These are phyloP conservation scores for Lucinisca nassula DNA, from an alignment of 2,888 invertebrate genomes.

Conservation along the genomic window DNA sequence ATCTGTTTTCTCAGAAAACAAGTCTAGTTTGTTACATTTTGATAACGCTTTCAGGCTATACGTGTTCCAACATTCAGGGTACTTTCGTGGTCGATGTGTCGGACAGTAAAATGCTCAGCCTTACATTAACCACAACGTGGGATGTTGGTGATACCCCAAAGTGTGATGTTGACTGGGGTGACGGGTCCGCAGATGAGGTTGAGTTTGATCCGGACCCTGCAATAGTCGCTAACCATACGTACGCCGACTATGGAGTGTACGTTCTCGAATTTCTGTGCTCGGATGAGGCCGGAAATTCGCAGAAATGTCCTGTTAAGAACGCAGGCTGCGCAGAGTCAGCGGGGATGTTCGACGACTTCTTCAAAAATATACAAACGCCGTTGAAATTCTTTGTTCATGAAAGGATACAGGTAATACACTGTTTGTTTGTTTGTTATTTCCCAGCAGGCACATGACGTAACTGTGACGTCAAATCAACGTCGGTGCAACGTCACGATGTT, in stretches of 20 bases:
- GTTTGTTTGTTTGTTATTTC: too few relatives aligned
- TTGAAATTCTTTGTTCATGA: slow-evolving; percentile 35
- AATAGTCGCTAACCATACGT: neutral
- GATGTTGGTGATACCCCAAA: slow-evolving; percentile 15
- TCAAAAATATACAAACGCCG: neutral
- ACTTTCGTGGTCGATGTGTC: neutral
- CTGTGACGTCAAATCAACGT: too few relatives aligned
- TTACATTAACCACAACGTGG: neutral
- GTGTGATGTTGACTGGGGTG: slow-evolving; percentile 42
- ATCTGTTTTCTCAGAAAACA: too few relatives aligned
- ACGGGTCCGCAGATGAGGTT: neutral
- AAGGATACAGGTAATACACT: neutral
- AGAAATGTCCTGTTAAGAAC: slow-evolving; percentile 13
- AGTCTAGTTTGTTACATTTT: too few relatives aligned
- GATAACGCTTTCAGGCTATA: slow-evolving; percentile 23
- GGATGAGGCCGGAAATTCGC: neutral
- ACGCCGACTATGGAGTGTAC: slow-evolving; percentile 13
- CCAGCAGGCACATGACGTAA: too few relatives aligned
- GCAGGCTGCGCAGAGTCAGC: slow-evolving; percentile 3
- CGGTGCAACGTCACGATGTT: too few relatives aligned
- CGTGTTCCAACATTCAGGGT: slow-evolving; percentile 16
- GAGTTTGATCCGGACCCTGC: neutral
- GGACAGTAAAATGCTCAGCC: neutral
- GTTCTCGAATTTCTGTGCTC: neutral
- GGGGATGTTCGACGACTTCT: slow-evolving; percentile 20